A percentile compares a stretch with the other conserved stretches of the same genome.
These are phyloP conservation scores for Nerophis ophidion DNA, from an alignment of 2,113 vertebrate species.

Conservation along the genomic window DNA sequence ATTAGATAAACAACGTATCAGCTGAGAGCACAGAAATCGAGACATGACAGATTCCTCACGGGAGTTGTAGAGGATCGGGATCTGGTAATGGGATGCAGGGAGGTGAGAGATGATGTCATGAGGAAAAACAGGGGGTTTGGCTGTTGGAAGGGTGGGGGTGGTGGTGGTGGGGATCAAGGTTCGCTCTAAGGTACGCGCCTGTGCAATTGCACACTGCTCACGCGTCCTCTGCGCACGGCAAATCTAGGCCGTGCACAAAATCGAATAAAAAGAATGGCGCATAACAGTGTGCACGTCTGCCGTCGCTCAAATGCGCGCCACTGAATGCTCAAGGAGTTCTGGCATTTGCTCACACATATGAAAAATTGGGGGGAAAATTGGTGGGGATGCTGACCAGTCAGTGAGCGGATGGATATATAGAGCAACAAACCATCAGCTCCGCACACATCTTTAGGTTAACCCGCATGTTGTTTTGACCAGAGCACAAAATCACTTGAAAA, in stretches of 20 bases:
- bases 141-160: background rate
- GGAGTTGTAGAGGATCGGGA: conserved; percentile 4
- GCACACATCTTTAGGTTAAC: conserved; percentile 2
- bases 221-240: too few relatives aligned
- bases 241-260: too few relatives aligned
- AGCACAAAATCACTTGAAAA: background rate
- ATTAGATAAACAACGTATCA: conserved; percentile 47
- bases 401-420: conserved; percentile 25
- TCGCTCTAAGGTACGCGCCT: too few relatives aligned
- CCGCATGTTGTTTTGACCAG: background rate
- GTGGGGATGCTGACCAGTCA: background rate
- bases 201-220: too few relatives aligned
- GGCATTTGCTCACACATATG: too few relatives aligned
- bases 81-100: conserved; percentile 39
- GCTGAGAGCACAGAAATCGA: conserved; percentile 17
- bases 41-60: conserved; percentile 16
- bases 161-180: background rate
- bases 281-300: too few relatives aligned
- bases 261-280: too few relatives aligned
- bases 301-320: too few relatives aligned
- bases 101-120: conserved; percentile 52
- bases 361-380: too few relatives aligned
- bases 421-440: conserved; percentile 6
- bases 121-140: conserved; percentile 30
- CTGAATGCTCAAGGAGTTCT: too few relatives aligned